These are phyloP conservation scores for Chrysocyon brachyurus DNA, from an alignment of 2,797 vertebrate species.

Conservation along the genomic window DNA sequence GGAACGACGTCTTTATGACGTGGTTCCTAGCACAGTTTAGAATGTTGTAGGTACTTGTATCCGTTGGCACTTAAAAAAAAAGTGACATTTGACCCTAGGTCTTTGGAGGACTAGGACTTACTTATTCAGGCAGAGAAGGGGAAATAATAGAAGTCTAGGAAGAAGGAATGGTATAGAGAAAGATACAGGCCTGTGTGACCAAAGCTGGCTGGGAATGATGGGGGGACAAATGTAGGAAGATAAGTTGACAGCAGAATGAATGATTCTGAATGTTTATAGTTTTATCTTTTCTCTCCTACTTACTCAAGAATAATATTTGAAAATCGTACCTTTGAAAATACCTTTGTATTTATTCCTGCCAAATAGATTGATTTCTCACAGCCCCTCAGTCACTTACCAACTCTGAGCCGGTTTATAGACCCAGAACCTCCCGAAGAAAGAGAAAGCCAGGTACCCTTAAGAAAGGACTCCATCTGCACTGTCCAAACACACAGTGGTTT, in stretches of 20 bases:
- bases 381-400: not conserved
- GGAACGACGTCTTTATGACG: not conserved
- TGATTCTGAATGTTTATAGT: not conserved
- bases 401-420: not conserved
- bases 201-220: not conserved
- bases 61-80: not conserved
- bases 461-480: not conserved
- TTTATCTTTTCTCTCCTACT: not conserved
- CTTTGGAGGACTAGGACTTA: not conserved
- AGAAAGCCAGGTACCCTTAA: not conserved
- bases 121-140: not conserved
- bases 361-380: not conserved
- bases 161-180: not conserved
- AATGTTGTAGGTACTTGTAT: not conserved
- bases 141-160: not conserved
- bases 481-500: not conserved
- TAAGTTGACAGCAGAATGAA: not conserved
- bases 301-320: not conserved
- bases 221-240: not conserved
- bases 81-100: not conserved
- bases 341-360: not conserved
- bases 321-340: not conserved
- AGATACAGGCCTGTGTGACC: not conserved
- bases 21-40: constrained; percentile 22
- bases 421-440: not conserved